Percentiles rank a stretch among this genome's conserved stretches.
These are phyloP conservation scores for Oreochromis mossambicus DNA, from an alignment of 2,797 vertebrate genomes.

Conservation along the genomic window DNA sequence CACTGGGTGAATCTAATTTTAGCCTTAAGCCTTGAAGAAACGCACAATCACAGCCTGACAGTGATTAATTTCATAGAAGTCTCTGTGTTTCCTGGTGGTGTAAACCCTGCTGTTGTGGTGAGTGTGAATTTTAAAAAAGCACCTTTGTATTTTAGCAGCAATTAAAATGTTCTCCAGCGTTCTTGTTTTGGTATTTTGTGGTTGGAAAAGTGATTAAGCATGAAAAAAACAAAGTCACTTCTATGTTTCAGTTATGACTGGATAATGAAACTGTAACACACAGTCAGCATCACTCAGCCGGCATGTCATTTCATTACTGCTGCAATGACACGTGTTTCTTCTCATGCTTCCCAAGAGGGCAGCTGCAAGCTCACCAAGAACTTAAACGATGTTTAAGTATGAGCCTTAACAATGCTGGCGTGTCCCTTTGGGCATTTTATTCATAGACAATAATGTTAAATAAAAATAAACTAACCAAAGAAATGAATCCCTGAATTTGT, in stretches of 20 bases:
- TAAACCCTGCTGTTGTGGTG: background rate
- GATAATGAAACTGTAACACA: background rate
- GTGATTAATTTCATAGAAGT: constrained; percentile 26
- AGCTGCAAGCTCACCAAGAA: background rate
- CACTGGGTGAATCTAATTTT: constrained; percentile 25
- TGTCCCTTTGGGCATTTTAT: background rate
- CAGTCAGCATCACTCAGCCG: background rate
- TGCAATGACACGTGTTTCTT: background rate
- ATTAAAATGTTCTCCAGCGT: background rate
- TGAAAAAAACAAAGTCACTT: background rate
- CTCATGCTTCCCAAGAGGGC: constrained; percentile 9
- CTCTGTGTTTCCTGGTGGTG: background rate
- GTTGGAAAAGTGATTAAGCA: background rate
- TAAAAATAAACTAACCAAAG: background rate
- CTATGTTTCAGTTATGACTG: background rate
- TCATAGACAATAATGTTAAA: background rate
- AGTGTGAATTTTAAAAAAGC: background rate
- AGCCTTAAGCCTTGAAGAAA: constrained; percentile 30
- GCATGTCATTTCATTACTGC: background rate
- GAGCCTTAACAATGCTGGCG: background rate
- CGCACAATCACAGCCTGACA: constrained; percentile 13
- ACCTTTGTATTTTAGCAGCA: background rate
- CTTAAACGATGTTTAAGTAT: background rate
- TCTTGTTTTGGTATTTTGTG: background rate
- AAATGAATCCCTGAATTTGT: background rate